Conservation (phyloP, 1,140 invertebrate genomes). For the Drosophila rhopaloa region DNA sequence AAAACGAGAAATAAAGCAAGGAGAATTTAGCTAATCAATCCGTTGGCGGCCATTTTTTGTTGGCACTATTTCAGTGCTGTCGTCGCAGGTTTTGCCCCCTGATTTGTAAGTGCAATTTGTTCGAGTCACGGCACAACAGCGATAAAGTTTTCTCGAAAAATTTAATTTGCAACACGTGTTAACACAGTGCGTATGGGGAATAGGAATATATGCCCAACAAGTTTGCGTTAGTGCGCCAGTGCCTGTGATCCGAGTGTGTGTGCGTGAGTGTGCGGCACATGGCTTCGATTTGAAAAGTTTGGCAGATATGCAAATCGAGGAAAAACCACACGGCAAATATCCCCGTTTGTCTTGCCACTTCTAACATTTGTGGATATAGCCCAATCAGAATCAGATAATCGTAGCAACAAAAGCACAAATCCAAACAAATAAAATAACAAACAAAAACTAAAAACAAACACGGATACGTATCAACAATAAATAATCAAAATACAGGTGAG, state of each 20-base stretch:
- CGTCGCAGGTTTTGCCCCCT: slow-evolving; percentile 18
- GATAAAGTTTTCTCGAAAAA: slow-evolving; percentile 40
- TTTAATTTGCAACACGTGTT: slow-evolving; percentile 75
- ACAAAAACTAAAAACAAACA: slow-evolving; percentile 32
- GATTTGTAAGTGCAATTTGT: slow-evolving; percentile 53
- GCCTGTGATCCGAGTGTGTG: slow-evolving; percentile 10
- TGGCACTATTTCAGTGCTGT: slow-evolving; percentile 34
- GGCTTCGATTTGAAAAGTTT: slow-evolving; percentile 21
- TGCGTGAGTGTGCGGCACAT: slow-evolving; percentile 38
- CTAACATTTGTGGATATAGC: slow-evolving; percentile 39
- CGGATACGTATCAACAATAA: slow-evolving; percentile 55
- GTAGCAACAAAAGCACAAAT: slow-evolving; percentile 39
- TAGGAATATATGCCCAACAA: slow-evolving; percentile 42
- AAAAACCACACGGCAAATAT: slow-evolving; percentile 7
- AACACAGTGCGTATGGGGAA: slow-evolving; percentile 70
- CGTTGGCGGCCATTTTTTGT: slow-evolving; percentile 33
- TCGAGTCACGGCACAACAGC: slow-evolving; percentile 54
- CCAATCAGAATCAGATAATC: slow-evolving; percentile 1
- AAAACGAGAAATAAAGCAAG: slow-evolving; percentile 1
- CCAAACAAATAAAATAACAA: slow-evolving; percentile 33
- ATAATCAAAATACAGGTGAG: slow-evolving; percentile 58
- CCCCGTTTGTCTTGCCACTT: slow-evolving; percentile 6
- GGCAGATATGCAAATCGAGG: slow-evolving; percentile 2
- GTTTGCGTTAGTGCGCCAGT: slow-evolving; percentile 5
- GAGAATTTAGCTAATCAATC: slow-evolving; percentile 22